These are phyloP conservation scores for Prolemur simus DNA, from an alignment of 2,113 vertebrate species.

Conservation along the genomic window DNA sequence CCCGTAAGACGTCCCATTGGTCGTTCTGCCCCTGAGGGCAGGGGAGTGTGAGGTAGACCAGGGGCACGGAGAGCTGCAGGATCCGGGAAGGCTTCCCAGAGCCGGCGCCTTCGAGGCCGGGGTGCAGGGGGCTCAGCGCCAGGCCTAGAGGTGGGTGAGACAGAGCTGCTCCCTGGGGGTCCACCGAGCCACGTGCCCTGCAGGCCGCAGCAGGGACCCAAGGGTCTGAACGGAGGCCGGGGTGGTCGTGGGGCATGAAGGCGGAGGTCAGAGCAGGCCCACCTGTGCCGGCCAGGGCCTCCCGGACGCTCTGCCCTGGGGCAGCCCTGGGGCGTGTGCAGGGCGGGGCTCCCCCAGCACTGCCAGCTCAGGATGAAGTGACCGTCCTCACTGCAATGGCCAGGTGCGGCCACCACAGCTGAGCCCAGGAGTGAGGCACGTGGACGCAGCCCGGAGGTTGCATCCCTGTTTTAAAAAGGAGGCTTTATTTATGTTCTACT, in stretches of 20 bases:
- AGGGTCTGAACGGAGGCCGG: too few species aligned
- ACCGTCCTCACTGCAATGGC: not conserved
- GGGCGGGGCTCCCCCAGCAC: not conserved
- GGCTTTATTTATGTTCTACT: not conserved
- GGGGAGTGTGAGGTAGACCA: not conserved
- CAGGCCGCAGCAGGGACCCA: not conserved
- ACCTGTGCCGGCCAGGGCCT: not conserved
- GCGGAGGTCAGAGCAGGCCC: too few species aligned
- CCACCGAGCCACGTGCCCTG: not conserved
- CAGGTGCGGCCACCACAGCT: not conserved
- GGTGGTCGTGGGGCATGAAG: rapidly evolving
- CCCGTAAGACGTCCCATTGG: rapidly evolving
- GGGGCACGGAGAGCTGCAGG: too few species aligned
- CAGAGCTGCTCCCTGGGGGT: not conserved
- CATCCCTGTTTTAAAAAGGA: not conserved
- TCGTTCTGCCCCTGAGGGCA: not conserved
- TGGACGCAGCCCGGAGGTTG: not conserved
- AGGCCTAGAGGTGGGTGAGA: not conserved
- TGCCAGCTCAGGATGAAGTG: too few species aligned
- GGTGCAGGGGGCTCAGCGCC: not conserved
- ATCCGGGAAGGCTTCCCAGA: not conserved
- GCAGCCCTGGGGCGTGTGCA: not conserved
- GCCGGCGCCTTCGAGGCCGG: not conserved
- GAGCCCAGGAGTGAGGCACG: not conserved
- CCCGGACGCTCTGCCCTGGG: too few species aligned